Evolutionary conservation across 2,113 vertebrate genomes (phyloP).

Genomic region (Typhlomys cinereus): DNA sequence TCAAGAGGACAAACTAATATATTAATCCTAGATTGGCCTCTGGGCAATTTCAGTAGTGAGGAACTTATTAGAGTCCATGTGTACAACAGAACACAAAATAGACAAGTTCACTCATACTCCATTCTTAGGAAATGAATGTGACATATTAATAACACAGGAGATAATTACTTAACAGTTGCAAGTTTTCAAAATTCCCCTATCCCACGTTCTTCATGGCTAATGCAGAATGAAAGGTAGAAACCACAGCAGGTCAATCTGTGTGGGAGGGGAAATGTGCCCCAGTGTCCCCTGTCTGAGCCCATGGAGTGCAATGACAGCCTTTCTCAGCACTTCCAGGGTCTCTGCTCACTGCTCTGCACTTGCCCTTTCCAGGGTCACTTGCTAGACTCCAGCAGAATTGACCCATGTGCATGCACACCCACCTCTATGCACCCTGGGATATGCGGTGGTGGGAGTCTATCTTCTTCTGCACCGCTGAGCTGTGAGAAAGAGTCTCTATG

Average conservation of each 20-base stretch:
- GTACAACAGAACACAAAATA: not conserved
- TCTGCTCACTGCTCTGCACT: no score
- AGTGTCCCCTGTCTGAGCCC: no score
- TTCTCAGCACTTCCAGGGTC: no score
- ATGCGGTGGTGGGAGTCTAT: accelerated
- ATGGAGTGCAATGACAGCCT: no score
- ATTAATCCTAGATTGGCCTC: conserved; percentile 47
- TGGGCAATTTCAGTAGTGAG: not conserved
- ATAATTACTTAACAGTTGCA: conserved; percentile 5
- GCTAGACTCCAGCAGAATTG: no score
- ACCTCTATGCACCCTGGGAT: not conserved
- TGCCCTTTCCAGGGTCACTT: no score
- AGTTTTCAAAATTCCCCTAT: conserved; percentile 7
- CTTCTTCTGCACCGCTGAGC: not conserved
- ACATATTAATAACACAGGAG: not conserved
- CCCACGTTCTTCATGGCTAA: conserved; percentile 4
- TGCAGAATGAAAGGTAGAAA: not conserved
- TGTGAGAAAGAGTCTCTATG: not conserved
- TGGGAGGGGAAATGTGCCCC: not conserved
- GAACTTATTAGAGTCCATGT: not conserved
- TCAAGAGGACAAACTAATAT: not conserved
- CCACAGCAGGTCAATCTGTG: no score
- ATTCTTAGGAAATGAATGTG: not conserved
- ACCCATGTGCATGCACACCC: not conserved
- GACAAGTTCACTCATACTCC: not conserved